A percentile compares a stretch with the other conserved stretches of the same genome.
phyloP scores from a whole-genome alignment of 37 sponge, comb jelly and placozoan genomes.

The Beroe ovata region DNA sequence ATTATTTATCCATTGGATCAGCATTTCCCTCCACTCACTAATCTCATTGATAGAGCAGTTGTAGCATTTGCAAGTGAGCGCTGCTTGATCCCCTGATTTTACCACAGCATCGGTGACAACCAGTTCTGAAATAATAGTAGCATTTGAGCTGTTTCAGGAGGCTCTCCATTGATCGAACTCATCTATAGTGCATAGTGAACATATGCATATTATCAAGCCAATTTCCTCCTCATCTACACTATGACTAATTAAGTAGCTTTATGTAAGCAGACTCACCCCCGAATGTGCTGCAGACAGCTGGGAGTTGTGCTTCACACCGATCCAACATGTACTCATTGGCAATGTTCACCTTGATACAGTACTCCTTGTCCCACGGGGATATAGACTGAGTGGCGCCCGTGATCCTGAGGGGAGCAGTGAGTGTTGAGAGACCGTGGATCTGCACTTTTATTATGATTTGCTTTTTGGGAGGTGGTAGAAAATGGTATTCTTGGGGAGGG shows the following conservation, averaged over 20 bases:
- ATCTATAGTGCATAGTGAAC: too few relatives aligned
- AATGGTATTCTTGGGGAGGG: too few relatives aligned
- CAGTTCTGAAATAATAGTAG: slow-evolving; percentile 31
- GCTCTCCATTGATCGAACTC: too few relatives aligned
- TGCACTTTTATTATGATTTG: too few relatives aligned
- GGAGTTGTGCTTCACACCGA: not conserved
- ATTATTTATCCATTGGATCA: too few relatives aligned
- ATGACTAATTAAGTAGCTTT: too few relatives aligned
- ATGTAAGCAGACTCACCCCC: slow-evolving; percentile 45
- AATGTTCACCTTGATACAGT: slow-evolving; percentile 46
- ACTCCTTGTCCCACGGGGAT: slow-evolving; percentile 42
- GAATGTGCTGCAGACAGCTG: not conserved
- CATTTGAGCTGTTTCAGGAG: too few relatives aligned
- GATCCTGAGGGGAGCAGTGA: not conserved
- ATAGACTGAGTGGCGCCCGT: slow-evolving; percentile 14
- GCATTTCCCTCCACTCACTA: not conserved
- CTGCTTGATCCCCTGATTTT: slow-evolving; percentile 4
- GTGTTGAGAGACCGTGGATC: too few relatives aligned
- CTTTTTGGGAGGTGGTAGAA: too few relatives aligned
- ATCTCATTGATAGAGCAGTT: slow-evolving; percentile 10
- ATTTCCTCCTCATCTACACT: too few relatives aligned
- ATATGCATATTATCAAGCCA: too few relatives aligned
- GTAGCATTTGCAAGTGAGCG: slow-evolving; percentile 21
- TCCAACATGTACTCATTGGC: not conserved
- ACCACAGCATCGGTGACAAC: slow-evolving; percentile 10